phyloP scores from a whole-genome alignment of 2,797 vertebrate species.

The Crax fasciolata region DNA sequence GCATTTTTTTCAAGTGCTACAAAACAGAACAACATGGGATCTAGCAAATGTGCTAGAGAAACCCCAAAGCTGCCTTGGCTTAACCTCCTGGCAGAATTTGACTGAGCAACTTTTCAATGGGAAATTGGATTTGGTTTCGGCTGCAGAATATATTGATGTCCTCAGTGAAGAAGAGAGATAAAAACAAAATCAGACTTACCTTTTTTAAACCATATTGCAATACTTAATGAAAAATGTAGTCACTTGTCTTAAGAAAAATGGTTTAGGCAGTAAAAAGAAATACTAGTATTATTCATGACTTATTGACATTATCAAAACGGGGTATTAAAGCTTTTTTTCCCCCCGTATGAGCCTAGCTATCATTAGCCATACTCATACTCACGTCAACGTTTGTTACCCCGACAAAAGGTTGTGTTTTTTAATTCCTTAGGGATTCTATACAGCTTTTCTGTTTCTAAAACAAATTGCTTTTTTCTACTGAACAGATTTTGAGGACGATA shows the following conservation, averaged over 20 bases:
- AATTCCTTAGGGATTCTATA: not conserved
- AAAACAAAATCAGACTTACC: conserved; percentile 4
- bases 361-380: not conserved
- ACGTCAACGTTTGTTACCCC: not conserved
- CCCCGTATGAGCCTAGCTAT: not conserved
- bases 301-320: not conserved
- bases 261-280: not conserved
- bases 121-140: not conserved
- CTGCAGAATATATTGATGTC: not conserved
- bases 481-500: conserved; percentile 49
- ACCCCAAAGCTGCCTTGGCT: not conserved
- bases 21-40: not conserved
- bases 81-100: conserved; percentile 6
- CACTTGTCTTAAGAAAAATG: not conserved
- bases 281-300: not conserved
- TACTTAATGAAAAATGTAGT: conserved; percentile 13
- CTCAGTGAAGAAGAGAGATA: not conserved
- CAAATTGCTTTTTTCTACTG: not conserved
- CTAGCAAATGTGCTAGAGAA: not conserved
- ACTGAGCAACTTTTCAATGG: not conserved
- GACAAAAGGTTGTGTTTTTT: not conserved
- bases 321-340: not conserved
- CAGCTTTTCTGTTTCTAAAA: conserved; percentile 14
- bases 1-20: not conserved
- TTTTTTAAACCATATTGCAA: not conserved